phyloP scores from a whole-genome alignment of 2,888 invertebrate species.

The Syrphus vitripennis region DNA sequence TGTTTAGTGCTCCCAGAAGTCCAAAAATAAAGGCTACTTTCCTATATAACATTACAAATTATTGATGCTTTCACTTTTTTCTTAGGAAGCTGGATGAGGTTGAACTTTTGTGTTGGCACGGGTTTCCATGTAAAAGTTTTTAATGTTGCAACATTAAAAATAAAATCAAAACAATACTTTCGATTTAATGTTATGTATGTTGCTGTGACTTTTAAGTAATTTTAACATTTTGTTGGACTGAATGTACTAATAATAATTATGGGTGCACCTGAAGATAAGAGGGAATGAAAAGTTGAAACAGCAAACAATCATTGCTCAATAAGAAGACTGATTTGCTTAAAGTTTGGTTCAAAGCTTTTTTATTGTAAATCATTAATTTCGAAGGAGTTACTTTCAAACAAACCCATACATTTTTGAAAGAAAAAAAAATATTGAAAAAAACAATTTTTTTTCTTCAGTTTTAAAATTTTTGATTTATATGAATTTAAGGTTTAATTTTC shows the following conservation, averaged over 20 bases:
- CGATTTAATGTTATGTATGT: constrained; percentile 6
- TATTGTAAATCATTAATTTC: too few relatives aligned
- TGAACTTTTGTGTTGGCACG: background rate
- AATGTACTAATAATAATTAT: background rate
- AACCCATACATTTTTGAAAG: too few relatives aligned
- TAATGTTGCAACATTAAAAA: constrained; percentile 1
- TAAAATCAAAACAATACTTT: constrained; percentile 3
- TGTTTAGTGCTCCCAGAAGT: background rate
- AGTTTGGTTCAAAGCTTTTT: too few relatives aligned
- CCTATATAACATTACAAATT: background rate
- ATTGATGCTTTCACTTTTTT: constrained; percentile 58
- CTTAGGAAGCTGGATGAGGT: background rate
- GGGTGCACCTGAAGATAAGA: background rate
- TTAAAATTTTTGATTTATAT: too few relatives aligned
- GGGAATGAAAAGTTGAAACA: background rate
- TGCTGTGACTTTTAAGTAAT: constrained; percentile 14
- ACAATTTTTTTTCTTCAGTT: too few relatives aligned
- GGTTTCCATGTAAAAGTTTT: background rate
- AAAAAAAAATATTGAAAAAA: too few relatives aligned
- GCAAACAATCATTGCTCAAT: too few relatives aligned
- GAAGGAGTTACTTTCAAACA: too few relatives aligned
- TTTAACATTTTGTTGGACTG: background rate
- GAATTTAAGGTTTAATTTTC: too few relatives aligned
- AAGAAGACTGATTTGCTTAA: too few relatives aligned
- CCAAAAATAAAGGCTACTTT: constrained; percentile 12